phyloP scores from a whole-genome alignment of 2,113 vertebrate genomes.

The Eleginops maclovinus region DNA sequence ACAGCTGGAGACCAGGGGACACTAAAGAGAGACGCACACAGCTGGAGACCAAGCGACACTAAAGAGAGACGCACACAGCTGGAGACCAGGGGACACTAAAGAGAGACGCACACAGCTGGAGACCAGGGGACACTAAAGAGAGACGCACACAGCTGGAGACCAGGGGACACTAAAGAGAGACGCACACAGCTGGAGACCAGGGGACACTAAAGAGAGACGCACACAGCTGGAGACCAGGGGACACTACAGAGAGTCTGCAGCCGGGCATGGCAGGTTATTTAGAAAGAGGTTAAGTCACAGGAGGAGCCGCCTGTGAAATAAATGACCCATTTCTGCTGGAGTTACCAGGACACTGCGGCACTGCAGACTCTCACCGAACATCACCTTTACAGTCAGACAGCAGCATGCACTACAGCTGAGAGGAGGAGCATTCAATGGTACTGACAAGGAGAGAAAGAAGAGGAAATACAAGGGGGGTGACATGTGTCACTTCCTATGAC shows the following conservation, averaged over 20 bases:
- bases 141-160: too few relatives aligned
- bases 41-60: too few relatives aligned
- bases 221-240: too few relatives aligned
- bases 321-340: constrained; percentile 19
- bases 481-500: constrained; percentile 24
- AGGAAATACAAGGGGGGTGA: constrained; percentile 15
- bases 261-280: background rate
- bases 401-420: background rate
- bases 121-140: too few relatives aligned
- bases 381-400: background rate
- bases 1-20: too few relatives aligned
- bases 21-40: too few relatives aligned
- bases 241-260: background rate
- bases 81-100: too few relatives aligned
- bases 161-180: too few relatives aligned
- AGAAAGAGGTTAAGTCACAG: background rate
- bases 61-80: too few relatives aligned
- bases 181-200: too few relatives aligned
- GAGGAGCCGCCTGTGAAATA: constrained; percentile 15
- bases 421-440: constrained; percentile 18
- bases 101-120: too few relatives aligned
- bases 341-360: constrained; percentile 69
- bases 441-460: background rate
- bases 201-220: too few relatives aligned
- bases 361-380: constrained; percentile 26